A percentile compares a stretch with the other conserved stretches of the same genome.
Conservation (phyloP, 2,113 vertebrate genomes). For the Eolophus roseicapilla region DNA sequence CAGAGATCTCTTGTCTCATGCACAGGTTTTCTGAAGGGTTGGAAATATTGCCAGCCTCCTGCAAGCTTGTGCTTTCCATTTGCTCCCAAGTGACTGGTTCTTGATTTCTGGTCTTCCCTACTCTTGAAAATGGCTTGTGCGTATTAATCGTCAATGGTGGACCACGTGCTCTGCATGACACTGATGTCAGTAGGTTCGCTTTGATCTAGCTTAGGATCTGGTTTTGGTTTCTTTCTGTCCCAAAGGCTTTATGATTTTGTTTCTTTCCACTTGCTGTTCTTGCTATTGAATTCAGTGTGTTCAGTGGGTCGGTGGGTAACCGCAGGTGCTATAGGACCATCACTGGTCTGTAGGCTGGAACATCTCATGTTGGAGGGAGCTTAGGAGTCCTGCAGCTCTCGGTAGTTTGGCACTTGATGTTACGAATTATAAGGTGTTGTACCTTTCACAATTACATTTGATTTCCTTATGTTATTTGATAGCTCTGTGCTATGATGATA, state of each 20-base stretch:
- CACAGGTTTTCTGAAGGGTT: background rate
- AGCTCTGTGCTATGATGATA: background rate
- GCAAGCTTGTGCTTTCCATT: background rate
- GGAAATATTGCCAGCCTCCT: background rate
- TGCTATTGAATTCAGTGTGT: background rate
- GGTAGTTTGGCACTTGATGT: background rate
- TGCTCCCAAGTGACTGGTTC: background rate
- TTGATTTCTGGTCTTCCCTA: background rate
- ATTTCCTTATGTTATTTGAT: background rate
- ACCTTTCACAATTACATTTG: background rate
- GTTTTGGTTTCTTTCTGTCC: background rate
- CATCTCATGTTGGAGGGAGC: background rate
- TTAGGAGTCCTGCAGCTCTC: background rate
- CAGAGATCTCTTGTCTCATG: background rate
- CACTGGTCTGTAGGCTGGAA: background rate
- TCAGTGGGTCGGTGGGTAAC: background rate
- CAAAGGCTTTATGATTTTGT: background rate
- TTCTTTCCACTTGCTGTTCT: background rate
- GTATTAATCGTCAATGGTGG: background rate
- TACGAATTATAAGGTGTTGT: background rate
- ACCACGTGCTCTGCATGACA: background rate
- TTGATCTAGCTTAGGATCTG: background rate
- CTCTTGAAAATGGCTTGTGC: background rate
- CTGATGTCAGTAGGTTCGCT: background rate
- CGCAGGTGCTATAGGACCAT: background rate